Conservation (phyloP, 1,140 invertebrate genomes). For the Eriocheir sinensis region DNA sequence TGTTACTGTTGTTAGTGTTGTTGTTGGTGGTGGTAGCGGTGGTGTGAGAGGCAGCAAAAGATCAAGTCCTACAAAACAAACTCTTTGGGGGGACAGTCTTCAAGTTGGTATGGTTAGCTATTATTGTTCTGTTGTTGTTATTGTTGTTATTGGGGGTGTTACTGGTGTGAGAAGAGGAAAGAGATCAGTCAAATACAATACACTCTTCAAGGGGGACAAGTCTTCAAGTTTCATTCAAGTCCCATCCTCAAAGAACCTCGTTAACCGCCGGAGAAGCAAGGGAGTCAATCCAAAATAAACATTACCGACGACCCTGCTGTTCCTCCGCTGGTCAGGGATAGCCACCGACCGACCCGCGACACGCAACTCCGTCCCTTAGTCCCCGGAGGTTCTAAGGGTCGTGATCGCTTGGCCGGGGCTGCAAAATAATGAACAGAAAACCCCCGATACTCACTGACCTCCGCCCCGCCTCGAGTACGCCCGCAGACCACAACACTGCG, state of each 20-base stretch:
- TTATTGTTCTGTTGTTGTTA: no score
- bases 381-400: background rate
- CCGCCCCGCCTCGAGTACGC: background rate
- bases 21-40: no score
- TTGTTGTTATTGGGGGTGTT: no score
- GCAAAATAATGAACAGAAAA: slow-evolving; percentile 17
- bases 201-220: no score
- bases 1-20: no score
- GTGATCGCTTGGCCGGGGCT: background rate
- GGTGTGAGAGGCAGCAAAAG: no score
- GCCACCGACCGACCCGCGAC: background rate
- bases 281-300: slow-evolving; percentile 1
- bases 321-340: background rate
- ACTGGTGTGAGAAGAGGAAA: no score
- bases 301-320: background rate
- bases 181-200: no score
- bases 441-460: background rate
- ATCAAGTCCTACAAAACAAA: no score
- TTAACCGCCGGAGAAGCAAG: background rate
- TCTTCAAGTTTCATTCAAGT: no score
- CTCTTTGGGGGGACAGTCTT: no score
- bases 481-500: background rate
- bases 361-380: background rate
- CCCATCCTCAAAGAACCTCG: background rate
- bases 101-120: no score